Conservation (phyloP, 2,113 vertebrate species). For the Eulemur macaco region DNA sequence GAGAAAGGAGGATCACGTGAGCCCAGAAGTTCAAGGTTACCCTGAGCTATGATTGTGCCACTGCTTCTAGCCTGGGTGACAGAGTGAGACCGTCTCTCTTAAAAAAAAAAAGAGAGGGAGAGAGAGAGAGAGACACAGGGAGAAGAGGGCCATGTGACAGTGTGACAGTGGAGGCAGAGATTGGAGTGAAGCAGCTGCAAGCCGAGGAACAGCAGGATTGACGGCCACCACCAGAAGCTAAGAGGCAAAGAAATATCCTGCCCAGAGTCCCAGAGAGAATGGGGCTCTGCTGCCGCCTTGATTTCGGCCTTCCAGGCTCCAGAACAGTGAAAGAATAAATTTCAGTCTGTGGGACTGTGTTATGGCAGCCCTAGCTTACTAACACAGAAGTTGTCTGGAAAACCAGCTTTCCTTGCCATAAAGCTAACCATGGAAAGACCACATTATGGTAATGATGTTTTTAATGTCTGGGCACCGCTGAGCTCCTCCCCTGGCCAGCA, state of each 20-base stretch:
- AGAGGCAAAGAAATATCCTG: neutral
- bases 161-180: neutral
- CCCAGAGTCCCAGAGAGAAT: neutral
- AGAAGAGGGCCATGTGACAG: fast-evolving
- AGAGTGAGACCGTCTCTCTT: no score
- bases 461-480: fast-evolving
- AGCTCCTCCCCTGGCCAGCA: neutral
- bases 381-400: neutral
- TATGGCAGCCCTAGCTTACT: neutral
- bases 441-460: fast-evolving
- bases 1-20: no score
- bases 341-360: neutral
- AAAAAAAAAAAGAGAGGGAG: no score
- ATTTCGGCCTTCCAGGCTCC: neutral
- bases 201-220: neutral
- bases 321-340: neutral
- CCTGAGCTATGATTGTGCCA: no score
- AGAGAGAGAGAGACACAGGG: neutral
- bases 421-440: neutral
- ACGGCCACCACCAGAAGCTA: neutral
- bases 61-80: no score
- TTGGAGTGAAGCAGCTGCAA: no score
- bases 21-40: no score
- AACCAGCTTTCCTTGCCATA: neutral
- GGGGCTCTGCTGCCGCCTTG: neutral